phyloP scores from a whole-genome alignment of 2,888 invertebrate species.

The Proisotoma minuta region DNA sequence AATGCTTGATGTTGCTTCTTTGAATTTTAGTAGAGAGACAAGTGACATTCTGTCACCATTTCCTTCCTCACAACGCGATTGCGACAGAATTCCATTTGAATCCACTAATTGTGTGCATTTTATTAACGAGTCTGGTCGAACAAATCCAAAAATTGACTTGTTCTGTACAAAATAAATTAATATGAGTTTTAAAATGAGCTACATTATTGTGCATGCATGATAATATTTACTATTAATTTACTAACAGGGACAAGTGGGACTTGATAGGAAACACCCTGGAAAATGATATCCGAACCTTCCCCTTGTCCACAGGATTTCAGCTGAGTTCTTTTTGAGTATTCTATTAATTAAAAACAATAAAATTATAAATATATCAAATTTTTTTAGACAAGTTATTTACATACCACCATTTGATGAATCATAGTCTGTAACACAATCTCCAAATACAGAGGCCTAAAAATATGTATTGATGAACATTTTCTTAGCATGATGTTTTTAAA shows the following conservation, averaged over 20 bases:
- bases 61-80: neutral
- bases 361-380: neutral
- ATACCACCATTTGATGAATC: neutral
- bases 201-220: neutral
- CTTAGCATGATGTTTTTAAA: no score
- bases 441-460: slow-evolving; percentile 1
- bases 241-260: slow-evolving; percentile 12
- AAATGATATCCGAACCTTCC: slow-evolving; percentile 4
- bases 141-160: slow-evolving; percentile 1
- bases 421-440: slow-evolving; percentile 9
- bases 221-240: neutral
- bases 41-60: neutral
- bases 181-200: neutral
- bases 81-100: neutral
- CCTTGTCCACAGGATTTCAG: slow-evolving; percentile 11
- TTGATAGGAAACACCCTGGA: slow-evolving; percentile 15
- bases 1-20: neutral
- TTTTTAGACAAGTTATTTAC: neutral
- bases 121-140: neutral
- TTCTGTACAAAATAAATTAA: neutral
- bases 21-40: neutral
- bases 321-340: slow-evolving; percentile 13
- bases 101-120: neutral
- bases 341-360: neutral
- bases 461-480: neutral